Evolutionary conservation across 2,888 invertebrate genomes (phyloP).

Genomic region (Stramonita haemastoma): DNA sequence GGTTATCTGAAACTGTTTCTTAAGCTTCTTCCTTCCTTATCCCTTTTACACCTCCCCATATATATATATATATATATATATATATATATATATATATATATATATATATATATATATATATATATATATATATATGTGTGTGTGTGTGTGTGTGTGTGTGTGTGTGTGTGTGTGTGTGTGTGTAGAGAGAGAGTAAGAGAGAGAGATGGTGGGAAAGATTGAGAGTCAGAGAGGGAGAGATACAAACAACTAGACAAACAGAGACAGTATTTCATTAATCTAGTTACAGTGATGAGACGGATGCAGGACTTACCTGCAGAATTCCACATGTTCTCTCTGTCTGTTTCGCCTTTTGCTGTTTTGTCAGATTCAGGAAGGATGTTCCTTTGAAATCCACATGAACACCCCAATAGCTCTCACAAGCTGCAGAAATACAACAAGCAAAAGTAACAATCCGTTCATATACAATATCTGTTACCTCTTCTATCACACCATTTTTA

Average conservation of each 20-base stretch:
- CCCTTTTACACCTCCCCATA: too few species aligned
- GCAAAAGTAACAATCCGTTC: background rate
- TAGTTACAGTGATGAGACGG: too few species aligned
- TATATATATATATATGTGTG: too few species aligned
- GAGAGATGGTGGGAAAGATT: background rate
- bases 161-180: too few species aligned
- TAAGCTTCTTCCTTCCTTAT: too few species aligned
- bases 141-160: too few species aligned
- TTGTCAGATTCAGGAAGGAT: background rate
- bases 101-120: too few species aligned
- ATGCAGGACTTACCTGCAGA: background rate
- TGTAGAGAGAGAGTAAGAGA: background rate
- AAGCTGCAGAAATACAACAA: background rate
- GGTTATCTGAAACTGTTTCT: too few species aligned
- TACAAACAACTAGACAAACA: background rate
- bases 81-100: too few species aligned
- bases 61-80: too few species aligned
- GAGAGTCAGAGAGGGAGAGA: background rate
- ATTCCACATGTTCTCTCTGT: background rate
- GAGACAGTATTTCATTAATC: background rate
- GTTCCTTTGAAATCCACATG: background rate
- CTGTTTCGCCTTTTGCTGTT: background rate
- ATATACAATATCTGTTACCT: background rate
- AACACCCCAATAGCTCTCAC: background rate
- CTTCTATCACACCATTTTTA: too few species aligned